These are phyloP conservation scores for Nesidiocoris tenuis DNA, from an alignment of 2,888 invertebrate species.

Conservation along the genomic window DNA sequence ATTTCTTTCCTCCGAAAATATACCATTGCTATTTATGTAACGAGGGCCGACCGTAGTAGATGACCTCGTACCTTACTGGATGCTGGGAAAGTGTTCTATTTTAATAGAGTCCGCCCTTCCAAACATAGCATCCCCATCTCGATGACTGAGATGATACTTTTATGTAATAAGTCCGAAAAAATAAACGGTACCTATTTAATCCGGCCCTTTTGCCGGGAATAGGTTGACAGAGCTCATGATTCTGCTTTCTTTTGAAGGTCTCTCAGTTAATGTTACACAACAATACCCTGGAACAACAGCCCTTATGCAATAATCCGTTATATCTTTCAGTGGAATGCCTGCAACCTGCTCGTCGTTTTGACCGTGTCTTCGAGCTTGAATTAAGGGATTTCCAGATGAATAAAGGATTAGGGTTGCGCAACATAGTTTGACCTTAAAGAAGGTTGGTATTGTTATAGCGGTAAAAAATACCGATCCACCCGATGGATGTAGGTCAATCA, in stretches of 20 bases:
- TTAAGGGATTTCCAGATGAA: not conserved
- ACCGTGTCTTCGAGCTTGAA: not conserved
- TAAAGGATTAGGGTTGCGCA: not conserved
- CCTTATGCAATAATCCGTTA: not conserved
- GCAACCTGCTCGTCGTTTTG: not conserved
- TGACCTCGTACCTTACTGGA: not conserved
- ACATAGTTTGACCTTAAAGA: too few species aligned
- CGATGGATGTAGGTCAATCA: not conserved
- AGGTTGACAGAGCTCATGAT: not conserved
- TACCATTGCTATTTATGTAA: too few species aligned
- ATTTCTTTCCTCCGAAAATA: too few species aligned
- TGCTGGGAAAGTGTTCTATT: not conserved
- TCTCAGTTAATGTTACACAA: not conserved
- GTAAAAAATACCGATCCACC: too few species aligned
- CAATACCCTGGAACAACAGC: not conserved
- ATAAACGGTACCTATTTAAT: not conserved
- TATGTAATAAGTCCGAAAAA: too few species aligned
- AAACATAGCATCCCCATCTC: not conserved
- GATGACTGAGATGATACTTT: too few species aligned
- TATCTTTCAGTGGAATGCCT: not conserved
- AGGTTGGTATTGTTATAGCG: too few species aligned
- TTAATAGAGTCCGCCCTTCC: not conserved
- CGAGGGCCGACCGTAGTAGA: not conserved
- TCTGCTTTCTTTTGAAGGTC: not conserved
- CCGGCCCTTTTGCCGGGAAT: not conserved